Evolutionary conservation across 1,140 invertebrate species (phyloP).

Genomic region (Cotesia typhae): DNA sequence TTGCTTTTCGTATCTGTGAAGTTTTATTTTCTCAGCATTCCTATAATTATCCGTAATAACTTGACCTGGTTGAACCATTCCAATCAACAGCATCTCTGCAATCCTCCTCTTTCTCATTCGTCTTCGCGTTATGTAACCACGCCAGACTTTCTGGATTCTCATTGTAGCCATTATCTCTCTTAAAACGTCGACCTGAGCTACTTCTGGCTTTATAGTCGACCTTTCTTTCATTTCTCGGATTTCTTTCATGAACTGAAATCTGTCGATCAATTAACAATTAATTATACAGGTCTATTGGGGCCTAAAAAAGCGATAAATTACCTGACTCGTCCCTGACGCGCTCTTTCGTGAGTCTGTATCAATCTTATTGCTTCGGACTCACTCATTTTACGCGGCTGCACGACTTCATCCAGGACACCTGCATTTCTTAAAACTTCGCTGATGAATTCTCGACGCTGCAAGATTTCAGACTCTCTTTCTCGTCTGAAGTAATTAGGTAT

Average conservation of each 20-base stretch:
- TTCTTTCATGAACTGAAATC: conserved; percentile 92
- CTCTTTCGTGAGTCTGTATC: conserved; percentile 88
- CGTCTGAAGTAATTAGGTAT: conserved; percentile 76
- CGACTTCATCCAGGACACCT: conserved; percentile 73
- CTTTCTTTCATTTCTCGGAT: conserved; percentile 81
- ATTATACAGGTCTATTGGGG: conserved; percentile 49
- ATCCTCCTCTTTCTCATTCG: conserved; percentile 75
- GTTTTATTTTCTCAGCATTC: conserved; percentile 65
- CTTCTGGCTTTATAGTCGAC: conserved; percentile 67
- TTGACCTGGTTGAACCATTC: conserved; percentile 63
- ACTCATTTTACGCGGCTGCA: conserved; percentile 69
- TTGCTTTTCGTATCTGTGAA: conserved; percentile 71
- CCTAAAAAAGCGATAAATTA: background rate
- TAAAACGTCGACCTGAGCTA: conserved; percentile 63
- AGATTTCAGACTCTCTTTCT: conserved; percentile 72
- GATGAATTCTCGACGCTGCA: conserved; percentile 70
- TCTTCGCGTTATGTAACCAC: conserved; percentile 78
- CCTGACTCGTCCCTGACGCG: conserved; percentile 81
- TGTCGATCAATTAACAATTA: background rate
- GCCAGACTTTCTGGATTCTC: conserved; percentile 84
- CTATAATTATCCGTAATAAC: conserved; percentile 51
- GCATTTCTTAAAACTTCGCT: conserved; percentile 73
- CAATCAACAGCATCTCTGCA: conserved; percentile 89
- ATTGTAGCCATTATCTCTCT: conserved; percentile 73
- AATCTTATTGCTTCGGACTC: conserved; percentile 85